Evolutionary conservation across 53 echinoderm and acorn worm genomes (phyloP).

Genomic region (Echinometra lucunter): DNA sequence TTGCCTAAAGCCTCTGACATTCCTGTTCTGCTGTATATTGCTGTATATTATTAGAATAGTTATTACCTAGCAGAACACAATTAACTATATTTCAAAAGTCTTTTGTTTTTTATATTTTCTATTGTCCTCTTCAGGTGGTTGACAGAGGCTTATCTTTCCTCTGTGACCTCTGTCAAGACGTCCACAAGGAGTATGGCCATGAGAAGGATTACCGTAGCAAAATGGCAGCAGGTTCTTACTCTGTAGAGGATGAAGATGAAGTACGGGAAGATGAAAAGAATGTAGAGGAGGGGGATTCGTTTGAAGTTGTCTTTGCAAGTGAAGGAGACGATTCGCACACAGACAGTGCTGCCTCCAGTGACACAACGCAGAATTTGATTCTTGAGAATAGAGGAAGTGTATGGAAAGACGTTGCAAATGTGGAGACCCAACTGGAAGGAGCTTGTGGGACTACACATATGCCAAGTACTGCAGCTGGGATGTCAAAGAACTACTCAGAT

Average conservation of each 20-base stretch:
- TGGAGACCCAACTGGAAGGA: not conserved
- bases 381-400: not conserved
- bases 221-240: not conserved
- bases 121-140: not conserved
- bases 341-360: not conserved
- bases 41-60: too few relatives aligned
- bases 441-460: not conserved
- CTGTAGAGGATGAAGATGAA: not conserved
- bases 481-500: not conserved
- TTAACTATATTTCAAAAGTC: too few relatives aligned
- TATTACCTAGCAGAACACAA: too few relatives aligned
- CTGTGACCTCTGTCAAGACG: not conserved
- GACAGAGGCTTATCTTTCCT: constrained; percentile 33
- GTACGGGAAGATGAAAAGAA: not conserved
- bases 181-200: constrained; percentile 33
- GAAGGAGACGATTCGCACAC: not conserved
- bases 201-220: not conserved
- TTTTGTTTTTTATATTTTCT: not conserved
- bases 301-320: not conserved
- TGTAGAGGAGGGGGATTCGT: not conserved
- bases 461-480: not conserved
- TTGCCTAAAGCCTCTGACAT: too few relatives aligned
- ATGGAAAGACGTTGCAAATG: not conserved
- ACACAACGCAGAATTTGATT: not conserved
- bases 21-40: too few relatives aligned